A percentile compares a stretch with the other conserved stretches of the same genome.
These are phyloP conservation scores for Brachypteracias leptosomus DNA, from an alignment of 2,113 vertebrate species.

Conservation along the genomic window DNA sequence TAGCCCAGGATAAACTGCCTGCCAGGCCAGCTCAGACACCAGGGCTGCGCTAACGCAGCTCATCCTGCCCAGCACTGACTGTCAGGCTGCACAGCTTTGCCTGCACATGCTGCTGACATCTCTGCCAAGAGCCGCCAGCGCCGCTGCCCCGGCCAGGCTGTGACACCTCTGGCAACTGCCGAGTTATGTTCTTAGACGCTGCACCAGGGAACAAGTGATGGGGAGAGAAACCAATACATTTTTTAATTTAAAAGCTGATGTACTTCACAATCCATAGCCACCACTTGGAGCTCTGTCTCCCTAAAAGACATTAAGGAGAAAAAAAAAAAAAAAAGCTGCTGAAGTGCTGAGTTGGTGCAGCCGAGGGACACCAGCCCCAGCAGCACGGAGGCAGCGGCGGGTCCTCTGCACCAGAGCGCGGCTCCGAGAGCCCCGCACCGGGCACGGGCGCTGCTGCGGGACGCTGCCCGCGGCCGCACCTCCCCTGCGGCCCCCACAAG, in stretches of 20 bases:
- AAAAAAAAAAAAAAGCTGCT: not conserved
- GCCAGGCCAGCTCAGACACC: not conserved
- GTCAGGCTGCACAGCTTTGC: not conserved
- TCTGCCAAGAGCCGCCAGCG: not conserved
- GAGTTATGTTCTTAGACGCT: not conserved
- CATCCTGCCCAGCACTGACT: not conserved
- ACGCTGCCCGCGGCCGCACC: not conserved
- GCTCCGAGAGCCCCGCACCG: not conserved
- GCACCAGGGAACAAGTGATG: not conserved
- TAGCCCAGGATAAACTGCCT: not conserved
- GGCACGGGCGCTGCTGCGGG: not conserved
- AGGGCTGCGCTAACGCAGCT: not conserved
- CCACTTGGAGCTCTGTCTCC: not conserved
- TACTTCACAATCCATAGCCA: not conserved
- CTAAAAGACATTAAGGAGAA: not conserved
- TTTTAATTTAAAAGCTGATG: not conserved
- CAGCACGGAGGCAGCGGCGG: not conserved
- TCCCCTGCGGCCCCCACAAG: not conserved
- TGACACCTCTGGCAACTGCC: not conserved
- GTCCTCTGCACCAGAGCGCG: not conserved
- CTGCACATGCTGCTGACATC: not conserved
- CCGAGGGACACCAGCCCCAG: not conserved
- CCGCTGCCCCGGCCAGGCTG: not conserved
- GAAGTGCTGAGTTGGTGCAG: not conserved
- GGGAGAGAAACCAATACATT: accelerated